These are phyloP conservation scores for Athalia cordata DNA, from an alignment of 2,888 invertebrate genomes.

Conservation along the genomic window DNA sequence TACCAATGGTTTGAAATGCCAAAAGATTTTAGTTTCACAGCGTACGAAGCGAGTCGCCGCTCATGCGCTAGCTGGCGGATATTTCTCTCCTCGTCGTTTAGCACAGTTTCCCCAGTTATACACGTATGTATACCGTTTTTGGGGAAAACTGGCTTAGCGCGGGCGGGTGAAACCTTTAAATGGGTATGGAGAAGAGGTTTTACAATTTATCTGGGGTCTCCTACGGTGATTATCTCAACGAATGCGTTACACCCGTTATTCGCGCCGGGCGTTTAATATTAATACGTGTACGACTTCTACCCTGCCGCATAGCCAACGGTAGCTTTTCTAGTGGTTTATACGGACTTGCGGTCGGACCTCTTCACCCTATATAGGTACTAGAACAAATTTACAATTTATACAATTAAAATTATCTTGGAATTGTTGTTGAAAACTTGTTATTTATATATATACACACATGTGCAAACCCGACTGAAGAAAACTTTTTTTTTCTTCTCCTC, in stretches of 20 bases:
- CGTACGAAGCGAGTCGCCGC: conserved; percentile 27
- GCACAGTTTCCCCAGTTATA: conserved; percentile 15
- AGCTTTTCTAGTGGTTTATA: too few relatives aligned
- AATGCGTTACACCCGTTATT: conserved; percentile 49
- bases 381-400: background rate
- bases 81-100: conserved; percentile 8
- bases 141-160: conserved; percentile 7
- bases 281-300: conserved; percentile 12
- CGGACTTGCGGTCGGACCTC: too few relatives aligned
- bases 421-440: too few relatives aligned
- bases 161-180: background rate
- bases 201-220: conserved; percentile 62
- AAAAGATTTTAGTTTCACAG: conserved; percentile 1
- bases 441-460: too few relatives aligned
- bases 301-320: too few relatives aligned
- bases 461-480: too few relatives aligned
- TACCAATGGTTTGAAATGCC: conserved; percentile 53
- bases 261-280: conserved; percentile 35
- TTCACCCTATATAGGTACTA: too few relatives aligned
- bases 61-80: background rate
- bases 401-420: background rate
- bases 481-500: too few relatives aligned
- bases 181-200: background rate
- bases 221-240: conserved; percentile 62
- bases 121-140: background rate